Base-by-base conservation (phyloP, 2,113 vertebrate genomes). In the Reinhardtius hippoglossoides region DNA sequence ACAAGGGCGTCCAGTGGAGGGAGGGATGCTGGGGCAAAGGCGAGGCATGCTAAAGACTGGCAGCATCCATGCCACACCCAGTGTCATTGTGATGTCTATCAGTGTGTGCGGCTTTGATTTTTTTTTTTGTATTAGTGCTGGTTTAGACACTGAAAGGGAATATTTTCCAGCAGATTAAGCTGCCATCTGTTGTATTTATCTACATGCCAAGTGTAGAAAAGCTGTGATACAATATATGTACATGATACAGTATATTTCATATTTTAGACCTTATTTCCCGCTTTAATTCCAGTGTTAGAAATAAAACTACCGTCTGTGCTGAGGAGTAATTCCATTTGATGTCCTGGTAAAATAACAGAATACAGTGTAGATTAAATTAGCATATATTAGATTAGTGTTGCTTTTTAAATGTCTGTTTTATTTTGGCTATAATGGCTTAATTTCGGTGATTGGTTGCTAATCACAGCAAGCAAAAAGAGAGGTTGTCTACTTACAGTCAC, bases 1-100 rank as follows among this genome's bases (percentile, higher is more conserved):
- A 76, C 59, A 61, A 88, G 62, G 73, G 65, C 27, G 9, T 71
- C 31, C 60, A 79, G 64, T 59, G 46, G 80, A 37, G 72, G 66
- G 52, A 46, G 76, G 57, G 54, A 52, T 52, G 61, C 48, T 57
- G 63, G 71, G 76, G 77, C 56, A 37, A 58, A 31, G 31, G 31
- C 7, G 31, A 31, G 31, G 18, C 20, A 18, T 21, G 56, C 63
- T 61, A 15, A 35, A 68, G 52, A 72, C 71, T 9, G 50, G 14
- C 52, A 52, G 65, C 20, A 37, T 21, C 67, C 10, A 26, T 81
- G 85, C 84, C 83, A 76, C 88, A 76, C 84, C 86, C 89, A 71
- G 66, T 74, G 65, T 65, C 59, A 68, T 2, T 76, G 55, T 62
- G 26, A 50, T 20, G 20, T n/a, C 14, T n/a, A 15, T 54, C 37